Conservation (phyloP, 2,888 invertebrate species). For the Auanema sp. region DNA sequence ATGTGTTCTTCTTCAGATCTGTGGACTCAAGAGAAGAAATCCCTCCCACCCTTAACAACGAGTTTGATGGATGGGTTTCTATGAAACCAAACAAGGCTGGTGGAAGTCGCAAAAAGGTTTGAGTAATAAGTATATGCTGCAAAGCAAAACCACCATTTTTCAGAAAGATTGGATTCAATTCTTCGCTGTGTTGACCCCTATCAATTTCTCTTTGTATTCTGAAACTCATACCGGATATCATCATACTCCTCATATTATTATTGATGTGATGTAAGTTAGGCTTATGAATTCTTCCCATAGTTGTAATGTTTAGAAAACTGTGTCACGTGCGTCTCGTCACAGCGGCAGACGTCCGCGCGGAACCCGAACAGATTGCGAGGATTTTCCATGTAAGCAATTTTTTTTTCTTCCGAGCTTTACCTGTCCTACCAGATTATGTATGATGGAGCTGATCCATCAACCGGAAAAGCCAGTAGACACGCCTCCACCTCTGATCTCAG, state of each 20-base stretch:
- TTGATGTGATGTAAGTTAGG: slow-evolving; percentile 14
- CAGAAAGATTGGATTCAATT: slow-evolving; percentile 21
- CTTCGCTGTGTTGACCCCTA: slow-evolving; percentile 8
- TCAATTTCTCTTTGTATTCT: slow-evolving; percentile 12
- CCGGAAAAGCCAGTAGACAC: slow-evolving; percentile 30
- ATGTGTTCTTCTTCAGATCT: slow-evolving; percentile 17
- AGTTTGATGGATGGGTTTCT: slow-evolving; percentile 17
- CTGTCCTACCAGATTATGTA: slow-evolving; percentile 77
- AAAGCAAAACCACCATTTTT: background rate
- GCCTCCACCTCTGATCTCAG: slow-evolving; percentile 44
- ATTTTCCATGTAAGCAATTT: slow-evolving; percentile 78
- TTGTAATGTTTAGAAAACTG: slow-evolving; percentile 77
- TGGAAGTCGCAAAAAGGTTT: slow-evolving; percentile 13
- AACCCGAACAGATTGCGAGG: slow-evolving; percentile 97
- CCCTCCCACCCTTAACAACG: slow-evolving; percentile 10
- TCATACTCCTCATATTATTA: slow-evolving; percentile 1
- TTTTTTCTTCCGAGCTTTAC: background rate
- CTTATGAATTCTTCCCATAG: background rate
- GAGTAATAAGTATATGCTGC: background rate
- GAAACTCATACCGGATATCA: slow-evolving; percentile 9
- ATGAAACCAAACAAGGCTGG: slow-evolving; percentile 11
- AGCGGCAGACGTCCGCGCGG: slow-evolving; percentile 97
- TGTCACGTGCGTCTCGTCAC: slow-evolving; percentile 98
- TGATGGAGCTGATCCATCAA: slow-evolving; percentile 88
- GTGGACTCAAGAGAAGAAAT: slow-evolving; percentile 38